These are phyloP conservation scores for Drepana arcuata DNA, from an alignment of 1,140 invertebrate species.

Conservation along the genomic window DNA sequence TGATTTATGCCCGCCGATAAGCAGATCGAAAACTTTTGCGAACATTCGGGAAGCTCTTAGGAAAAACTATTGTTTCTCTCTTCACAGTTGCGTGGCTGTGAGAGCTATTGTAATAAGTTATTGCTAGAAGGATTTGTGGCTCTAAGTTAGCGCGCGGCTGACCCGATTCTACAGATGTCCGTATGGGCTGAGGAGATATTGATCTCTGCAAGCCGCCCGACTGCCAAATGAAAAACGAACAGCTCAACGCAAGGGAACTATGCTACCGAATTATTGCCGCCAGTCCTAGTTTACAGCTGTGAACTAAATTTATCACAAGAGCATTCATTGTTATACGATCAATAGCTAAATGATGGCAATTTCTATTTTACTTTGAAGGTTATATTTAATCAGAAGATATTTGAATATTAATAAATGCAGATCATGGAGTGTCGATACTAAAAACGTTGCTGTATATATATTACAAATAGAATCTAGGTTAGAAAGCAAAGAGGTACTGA, in stretches of 20 bases:
- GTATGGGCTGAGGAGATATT: too few species aligned
- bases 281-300: too few species aligned
- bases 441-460: too few species aligned
- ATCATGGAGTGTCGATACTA: too few species aligned
- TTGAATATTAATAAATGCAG: too few species aligned
- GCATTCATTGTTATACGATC: too few species aligned
- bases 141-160: constrained; percentile 37
- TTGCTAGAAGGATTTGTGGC: constrained; percentile 32
- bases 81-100: constrained; percentile 15
- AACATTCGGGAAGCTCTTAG: constrained; percentile 10
- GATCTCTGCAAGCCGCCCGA: constrained; percentile 33
- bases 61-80: constrained; percentile 30
- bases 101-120: constrained; percentile 40
- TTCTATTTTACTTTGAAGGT: too few species aligned
- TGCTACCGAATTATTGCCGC: constrained; percentile 12
- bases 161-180: constrained; percentile 40
- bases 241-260: constrained; percentile 7
- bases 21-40: constrained; percentile 38
- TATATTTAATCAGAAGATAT: too few species aligned
- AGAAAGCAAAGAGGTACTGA: too few species aligned
- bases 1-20: constrained; percentile 57
- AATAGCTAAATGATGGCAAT: too few species aligned
- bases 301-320: too few species aligned
- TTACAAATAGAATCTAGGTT: too few species aligned
- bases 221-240: constrained; percentile 26